Percentiles rank a stretch among this genome's conserved stretches.
phyloP scores from a whole-genome alignment of 2,113 vertebrate genomes.

The Catagonus wagneri region DNA sequence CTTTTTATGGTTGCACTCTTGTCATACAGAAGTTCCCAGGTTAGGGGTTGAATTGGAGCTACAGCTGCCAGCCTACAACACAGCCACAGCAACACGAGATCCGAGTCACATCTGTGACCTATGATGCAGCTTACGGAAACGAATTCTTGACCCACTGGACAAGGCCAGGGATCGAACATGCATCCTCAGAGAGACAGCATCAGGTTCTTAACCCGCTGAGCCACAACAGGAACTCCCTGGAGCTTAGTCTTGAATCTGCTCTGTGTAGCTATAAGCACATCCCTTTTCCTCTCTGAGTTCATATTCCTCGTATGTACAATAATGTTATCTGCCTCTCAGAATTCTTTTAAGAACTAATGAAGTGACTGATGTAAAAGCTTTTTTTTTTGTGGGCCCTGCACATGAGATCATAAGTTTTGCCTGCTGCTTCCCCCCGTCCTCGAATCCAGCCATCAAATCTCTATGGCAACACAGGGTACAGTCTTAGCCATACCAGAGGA shows the following conservation, averaged over 20 bases:
- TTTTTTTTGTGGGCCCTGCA: background rate
- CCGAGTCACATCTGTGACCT: too few species aligned
- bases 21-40: too few species aligned
- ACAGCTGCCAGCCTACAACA: too few species aligned
- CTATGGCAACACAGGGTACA: background rate
- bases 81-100: too few species aligned
- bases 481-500: background rate
- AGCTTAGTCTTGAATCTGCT: background rate
- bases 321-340: background rate
- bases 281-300: background rate
- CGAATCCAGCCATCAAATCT: background rate
- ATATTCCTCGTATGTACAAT: background rate
- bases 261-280: background rate
- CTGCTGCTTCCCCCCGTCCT: background rate
- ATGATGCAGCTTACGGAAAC: too few species aligned
- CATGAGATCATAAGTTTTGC: background rate
- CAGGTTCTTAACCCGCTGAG: too few species aligned
- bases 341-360: conserved; percentile 11
- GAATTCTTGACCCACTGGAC: too few species aligned
- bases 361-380: background rate
- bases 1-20: too few species aligned
- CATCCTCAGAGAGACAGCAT: too few species aligned
- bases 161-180: too few species aligned
- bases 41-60: too few species aligned
- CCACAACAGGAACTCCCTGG: background rate